phyloP scores from a whole-genome alignment of 2,797 vertebrate genomes.

The Discoglossus pictus region DNA sequence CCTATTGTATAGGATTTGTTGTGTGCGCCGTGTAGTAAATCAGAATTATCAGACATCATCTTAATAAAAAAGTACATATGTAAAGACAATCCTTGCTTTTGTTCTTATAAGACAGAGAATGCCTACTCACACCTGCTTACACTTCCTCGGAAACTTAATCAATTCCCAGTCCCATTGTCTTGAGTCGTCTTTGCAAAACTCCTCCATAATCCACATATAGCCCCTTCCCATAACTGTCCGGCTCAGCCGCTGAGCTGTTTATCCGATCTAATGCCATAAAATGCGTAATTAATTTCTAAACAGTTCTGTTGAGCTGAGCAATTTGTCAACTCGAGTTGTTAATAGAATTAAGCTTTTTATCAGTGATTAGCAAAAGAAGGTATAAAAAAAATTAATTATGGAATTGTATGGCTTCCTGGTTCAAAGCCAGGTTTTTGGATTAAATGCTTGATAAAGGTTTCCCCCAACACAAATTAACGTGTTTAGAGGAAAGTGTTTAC shows the following conservation, averaged over 20 bases:
- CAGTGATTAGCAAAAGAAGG: slow-evolving; percentile 82
- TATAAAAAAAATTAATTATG: slow-evolving; percentile 80
- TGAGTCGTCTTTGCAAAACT: neutral
- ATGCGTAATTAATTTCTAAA: slow-evolving; percentile 85
- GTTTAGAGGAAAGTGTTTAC: slow-evolving; percentile 67
- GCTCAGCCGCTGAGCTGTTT: slow-evolving; percentile 68
- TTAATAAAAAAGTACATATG: no score
- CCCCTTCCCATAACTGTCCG: slow-evolving; percentile 47
- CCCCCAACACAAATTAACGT: slow-evolving; percentile 72
- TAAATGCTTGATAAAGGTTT: slow-evolving; percentile 76
- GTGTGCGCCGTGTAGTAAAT: no score
- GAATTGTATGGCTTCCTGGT: slow-evolving; percentile 80
- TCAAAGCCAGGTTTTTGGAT: slow-evolving; percentile 82
- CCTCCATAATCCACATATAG: slow-evolving; percentile 38
- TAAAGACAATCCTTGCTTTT: neutral
- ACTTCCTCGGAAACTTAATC: slow-evolving; percentile 14
- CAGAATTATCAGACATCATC: no score
- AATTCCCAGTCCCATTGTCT: slow-evolving; percentile 16
- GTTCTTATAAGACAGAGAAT: slow-evolving; percentile 19
- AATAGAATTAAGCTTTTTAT: slow-evolving; percentile 87
- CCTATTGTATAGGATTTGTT: no score
- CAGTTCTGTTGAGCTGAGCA: slow-evolving; percentile 76
- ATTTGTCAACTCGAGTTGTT: slow-evolving; percentile 82
- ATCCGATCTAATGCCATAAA: slow-evolving; percentile 81
- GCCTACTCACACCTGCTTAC: neutral